Evolutionary conservation across 2,888 invertebrate species (phyloP).

Genomic region (Campoletis raptor): DNA sequence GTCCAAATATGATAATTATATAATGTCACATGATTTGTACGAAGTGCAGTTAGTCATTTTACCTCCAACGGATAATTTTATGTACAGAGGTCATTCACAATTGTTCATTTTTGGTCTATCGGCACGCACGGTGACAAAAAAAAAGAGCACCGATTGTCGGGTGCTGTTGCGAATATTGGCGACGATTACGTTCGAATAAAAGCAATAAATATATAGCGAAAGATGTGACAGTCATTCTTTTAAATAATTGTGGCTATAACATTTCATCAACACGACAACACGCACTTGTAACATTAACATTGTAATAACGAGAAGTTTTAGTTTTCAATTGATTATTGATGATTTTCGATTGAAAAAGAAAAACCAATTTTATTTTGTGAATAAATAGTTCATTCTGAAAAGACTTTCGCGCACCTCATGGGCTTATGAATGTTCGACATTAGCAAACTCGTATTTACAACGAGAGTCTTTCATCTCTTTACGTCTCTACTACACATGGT

Average conservation of each 20-base stretch:
- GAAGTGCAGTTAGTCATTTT: background rate
- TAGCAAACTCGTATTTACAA: background rate
- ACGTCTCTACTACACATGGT: background rate
- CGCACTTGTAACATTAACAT: background rate
- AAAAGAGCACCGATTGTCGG: background rate
- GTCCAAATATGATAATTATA: constrained; percentile 35
- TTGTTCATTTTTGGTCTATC: background rate
- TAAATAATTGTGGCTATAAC: background rate
- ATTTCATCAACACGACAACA: background rate
- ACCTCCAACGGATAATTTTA: background rate
- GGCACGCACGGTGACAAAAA: background rate
- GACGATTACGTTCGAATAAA: background rate
- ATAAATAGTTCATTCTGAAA: background rate
- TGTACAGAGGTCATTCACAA: background rate
- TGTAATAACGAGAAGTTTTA: background rate
- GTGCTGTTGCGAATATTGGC: background rate
- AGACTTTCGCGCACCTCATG: constrained; percentile 3
- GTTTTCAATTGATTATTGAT: background rate
- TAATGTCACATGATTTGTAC: constrained; percentile 38
- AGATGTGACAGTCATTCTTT: background rate
- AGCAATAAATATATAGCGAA: background rate
- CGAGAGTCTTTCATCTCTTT: background rate
- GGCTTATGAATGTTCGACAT: background rate
- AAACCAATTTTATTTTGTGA: background rate
- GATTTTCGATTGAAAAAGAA: background rate